Evolutionary conservation across 2,113 vertebrate species (phyloP).

Genomic region (Clarias magur): DNA sequence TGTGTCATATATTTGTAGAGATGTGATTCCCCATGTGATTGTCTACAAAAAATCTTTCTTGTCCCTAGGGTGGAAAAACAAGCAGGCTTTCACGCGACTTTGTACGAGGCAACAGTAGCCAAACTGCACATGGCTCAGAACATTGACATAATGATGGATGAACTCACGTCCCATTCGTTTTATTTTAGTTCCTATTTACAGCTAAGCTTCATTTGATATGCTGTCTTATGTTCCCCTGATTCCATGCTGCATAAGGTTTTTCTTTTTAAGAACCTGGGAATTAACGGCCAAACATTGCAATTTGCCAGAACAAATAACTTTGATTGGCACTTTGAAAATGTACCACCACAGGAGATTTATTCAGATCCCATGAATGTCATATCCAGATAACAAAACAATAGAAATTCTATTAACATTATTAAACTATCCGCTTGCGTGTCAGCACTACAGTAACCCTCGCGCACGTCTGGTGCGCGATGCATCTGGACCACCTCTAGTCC

Average conservation of each 20-base stretch:
- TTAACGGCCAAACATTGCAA: slow-evolving; percentile 18
- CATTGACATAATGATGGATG: slow-evolving; percentile 47
- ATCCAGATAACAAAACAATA: neutral
- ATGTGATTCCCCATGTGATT: slow-evolving; percentile 23
- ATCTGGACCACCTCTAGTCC: neutral
- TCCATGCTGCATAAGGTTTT: slow-evolving; percentile 5
- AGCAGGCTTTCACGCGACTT: slow-evolving; percentile 41
- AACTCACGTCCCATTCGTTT: slow-evolving; percentile 24
- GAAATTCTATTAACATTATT: neutral
- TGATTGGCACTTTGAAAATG: neutral
- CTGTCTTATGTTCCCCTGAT: slow-evolving; percentile 26
- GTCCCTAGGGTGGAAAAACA: slow-evolving; percentile 39
- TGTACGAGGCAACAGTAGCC: slow-evolving; percentile 27
- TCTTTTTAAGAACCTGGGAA: slow-evolving; percentile 27
- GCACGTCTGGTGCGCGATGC: neutral
- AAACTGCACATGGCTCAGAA: slow-evolving; percentile 25
- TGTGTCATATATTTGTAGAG: slow-evolving; percentile 28
- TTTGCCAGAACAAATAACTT: slow-evolving; percentile 36
- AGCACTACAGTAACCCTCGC: neutral
- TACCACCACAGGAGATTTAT: neutral
- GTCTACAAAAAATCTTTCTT: slow-evolving; percentile 1
- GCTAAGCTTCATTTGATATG: slow-evolving; percentile 9
- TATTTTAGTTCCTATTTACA: slow-evolving; percentile 20
- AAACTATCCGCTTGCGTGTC: neutral
- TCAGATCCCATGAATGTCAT: neutral